Conservation (phyloP, 1,140 invertebrate species). For the Solenopsis invicta region DNA sequence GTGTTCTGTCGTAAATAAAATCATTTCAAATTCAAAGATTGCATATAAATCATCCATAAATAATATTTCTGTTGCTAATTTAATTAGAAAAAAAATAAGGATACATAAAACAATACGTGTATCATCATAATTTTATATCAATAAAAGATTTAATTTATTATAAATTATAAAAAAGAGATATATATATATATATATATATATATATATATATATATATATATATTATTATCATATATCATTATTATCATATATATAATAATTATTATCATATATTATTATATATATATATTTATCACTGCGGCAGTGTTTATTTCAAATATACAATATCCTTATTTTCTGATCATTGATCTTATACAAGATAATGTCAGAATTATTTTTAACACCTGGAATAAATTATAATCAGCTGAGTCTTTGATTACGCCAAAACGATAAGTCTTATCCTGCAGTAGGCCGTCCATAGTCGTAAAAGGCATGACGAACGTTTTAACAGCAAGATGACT, state of each 20-base stretch:
- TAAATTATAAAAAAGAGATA: background rate
- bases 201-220: too few relatives aligned
- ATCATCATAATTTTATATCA: background rate
- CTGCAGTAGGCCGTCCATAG: conserved; percentile 83
- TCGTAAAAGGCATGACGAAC: conserved; percentile 84
- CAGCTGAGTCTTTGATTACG: conserved; percentile 81
- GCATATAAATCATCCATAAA: background rate
- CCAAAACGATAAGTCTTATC: conserved; percentile 84
- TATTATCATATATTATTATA: too few relatives aligned
- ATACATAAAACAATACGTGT: too few relatives aligned
- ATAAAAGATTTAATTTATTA: background rate
- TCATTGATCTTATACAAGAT: background rate
- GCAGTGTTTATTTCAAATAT: background rate
- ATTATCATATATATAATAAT: too few relatives aligned
- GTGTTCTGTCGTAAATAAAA: conserved; percentile 77
- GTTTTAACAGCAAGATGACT: conserved; percentile 84
- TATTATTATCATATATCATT: too few relatives aligned
- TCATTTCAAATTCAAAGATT: background rate
- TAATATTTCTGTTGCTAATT: background rate
- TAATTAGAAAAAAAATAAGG: too few relatives aligned
- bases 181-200: too few relatives aligned
- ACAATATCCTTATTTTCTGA: background rate
- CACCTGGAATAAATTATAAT: conserved; percentile 84
- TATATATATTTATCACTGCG: background rate
- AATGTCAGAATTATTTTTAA: background rate